Base-by-base conservation (phyloP, 1,140 invertebrate species). In the Euwallacea similis region DNA sequence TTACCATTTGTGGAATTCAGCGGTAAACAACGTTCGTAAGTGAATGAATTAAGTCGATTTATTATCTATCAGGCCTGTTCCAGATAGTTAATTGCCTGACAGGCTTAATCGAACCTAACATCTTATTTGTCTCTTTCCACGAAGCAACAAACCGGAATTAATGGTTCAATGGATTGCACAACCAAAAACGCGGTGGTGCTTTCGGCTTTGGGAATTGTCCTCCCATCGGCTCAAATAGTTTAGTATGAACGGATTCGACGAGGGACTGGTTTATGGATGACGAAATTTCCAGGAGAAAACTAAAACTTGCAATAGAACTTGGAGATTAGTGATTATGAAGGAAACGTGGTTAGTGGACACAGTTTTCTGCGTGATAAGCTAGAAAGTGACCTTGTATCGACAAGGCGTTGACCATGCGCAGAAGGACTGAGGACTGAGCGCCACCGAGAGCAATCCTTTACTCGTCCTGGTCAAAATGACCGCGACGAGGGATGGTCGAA, bases 81-180 rank as follows among this genome's bases (percentile, higher is more conserved):
- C 60, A 62, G 42, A 62, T 62, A 16, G 60, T 62, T 62, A 62
- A 62, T 62, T 62, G 60, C 42, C 60, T 44, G 60, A 43, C 42
- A 62, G 43, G 13, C 13, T 33, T 62, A 62, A 62, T 62, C 60
- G 60, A 62, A 62, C 43, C 60, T 62, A 62, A 44, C 60, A 62
- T 62, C 42, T 62, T 62, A 62, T 62, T 62, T 62, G 60, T 43
- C 60, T 62, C 16, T 60, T 46, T 62, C 60, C 43, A 13, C 42
- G 11, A 44, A 62, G 42, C 60, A 62, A 62, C 60, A 44, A 62
- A 62, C 60, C 42, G 15, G 60, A 46, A 62, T 62, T 62, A 62
- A 62, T 62, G 42, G 46, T 21, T 10, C 42, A 62, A 44, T 62
- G 60, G 43, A 7, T 44, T 43, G 60, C 43, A 46, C 6, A 62